These are phyloP conservation scores for Dryas iulia DNA, from an alignment of 1,140 invertebrate genomes.

Conservation along the genomic window DNA sequence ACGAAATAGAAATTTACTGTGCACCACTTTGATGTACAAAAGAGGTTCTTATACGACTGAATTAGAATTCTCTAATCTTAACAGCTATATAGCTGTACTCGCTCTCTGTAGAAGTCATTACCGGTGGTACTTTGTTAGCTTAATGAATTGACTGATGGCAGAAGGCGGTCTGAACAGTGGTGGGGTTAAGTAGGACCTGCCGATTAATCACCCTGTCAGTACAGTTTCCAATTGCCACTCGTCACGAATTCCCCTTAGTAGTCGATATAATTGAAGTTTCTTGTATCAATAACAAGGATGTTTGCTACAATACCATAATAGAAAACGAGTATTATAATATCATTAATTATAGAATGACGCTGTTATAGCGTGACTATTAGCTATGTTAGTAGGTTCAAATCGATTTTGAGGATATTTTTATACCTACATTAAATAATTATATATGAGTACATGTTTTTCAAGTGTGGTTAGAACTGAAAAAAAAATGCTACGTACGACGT, in stretches of 20 bases:
- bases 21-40: constrained; percentile 23
- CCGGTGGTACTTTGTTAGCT: constrained; percentile 72
- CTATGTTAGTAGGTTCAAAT: too few relatives aligned
- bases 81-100: constrained; percentile 50
- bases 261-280: constrained; percentile 53
- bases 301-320: not conserved
- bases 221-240: constrained; percentile 71
- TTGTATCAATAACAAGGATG: constrained; percentile 28
- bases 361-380: not conserved
- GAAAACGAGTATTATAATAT: not conserved
- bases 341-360: not conserved
- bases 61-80: constrained; percentile 33
- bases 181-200: constrained; percentile 73
- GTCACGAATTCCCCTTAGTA: constrained; percentile 64
- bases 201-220: constrained; percentile 77
- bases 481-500: too few relatives aligned
- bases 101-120: constrained; percentile 67
- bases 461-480: too few relatives aligned
- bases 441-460: too few relatives aligned
- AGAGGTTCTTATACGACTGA: constrained; percentile 16
- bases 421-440: too few relatives aligned
- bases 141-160: constrained; percentile 79
- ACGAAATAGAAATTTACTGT: constrained; percentile 6
- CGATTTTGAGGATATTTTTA: too few relatives aligned
- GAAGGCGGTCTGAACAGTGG: constrained; percentile 65